phyloP scores from a whole-genome alignment of 1,140 invertebrate genomes.

The Tetraneura akinire region DNA sequence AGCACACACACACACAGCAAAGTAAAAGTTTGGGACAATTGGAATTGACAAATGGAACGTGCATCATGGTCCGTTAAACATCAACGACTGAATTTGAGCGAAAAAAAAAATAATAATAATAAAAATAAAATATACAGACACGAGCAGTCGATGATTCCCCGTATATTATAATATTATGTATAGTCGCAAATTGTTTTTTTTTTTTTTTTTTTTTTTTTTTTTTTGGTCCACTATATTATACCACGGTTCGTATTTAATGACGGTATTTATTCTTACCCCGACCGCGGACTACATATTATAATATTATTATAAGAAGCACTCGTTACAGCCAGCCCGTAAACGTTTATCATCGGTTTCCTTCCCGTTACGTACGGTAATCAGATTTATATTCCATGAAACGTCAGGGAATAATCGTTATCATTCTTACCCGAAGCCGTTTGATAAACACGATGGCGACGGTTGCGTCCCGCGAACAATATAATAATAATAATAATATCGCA shows the following conservation, averaged over 20 bases:
- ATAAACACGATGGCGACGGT: not conserved
- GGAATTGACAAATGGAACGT: conserved; percentile 31
- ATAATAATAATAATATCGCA: no score
- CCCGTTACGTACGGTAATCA: conserved; percentile 8
- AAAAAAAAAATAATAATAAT: not conserved
- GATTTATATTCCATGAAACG: conserved; percentile 43
- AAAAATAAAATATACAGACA: no score
- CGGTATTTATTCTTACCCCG: conserved; percentile 20
- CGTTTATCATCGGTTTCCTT: conserved; percentile 35
- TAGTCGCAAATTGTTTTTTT: conserved; percentile 45
- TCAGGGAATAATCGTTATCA: conserved; percentile 8
- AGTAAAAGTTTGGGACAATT: conserved; percentile 10
- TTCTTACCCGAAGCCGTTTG: conserved; percentile 18
- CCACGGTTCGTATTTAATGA: conserved; percentile 39
- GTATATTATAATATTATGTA: no score
- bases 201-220: no score
- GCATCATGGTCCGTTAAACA: conserved; percentile 17
- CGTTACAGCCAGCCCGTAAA: conserved; percentile 21
- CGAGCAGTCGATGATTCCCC: no score
- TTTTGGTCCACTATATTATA: no score
- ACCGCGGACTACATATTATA: not conserved
- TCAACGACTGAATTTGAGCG: not conserved
- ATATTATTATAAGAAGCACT: not conserved
- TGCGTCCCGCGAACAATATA: not conserved
- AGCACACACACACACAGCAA: no score